Evolutionary conservation across 2,888 invertebrate genomes (phyloP), one percentile per base, ranked within the genome.

Genomic region (Sphaeridia pumilis): DNA sequence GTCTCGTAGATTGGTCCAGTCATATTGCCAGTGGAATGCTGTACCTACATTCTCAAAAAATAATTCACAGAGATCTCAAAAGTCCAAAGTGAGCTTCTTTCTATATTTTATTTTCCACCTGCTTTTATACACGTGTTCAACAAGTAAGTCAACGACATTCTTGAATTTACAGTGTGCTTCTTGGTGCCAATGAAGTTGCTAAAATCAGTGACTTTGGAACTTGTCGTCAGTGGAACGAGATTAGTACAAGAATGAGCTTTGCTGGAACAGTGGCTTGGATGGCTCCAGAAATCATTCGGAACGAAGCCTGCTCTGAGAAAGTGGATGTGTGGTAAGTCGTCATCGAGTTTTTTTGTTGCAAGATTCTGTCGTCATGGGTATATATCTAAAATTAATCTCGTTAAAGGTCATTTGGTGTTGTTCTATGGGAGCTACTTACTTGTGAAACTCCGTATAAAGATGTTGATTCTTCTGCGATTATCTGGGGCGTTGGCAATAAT

Each of bases 141-240:
- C 41, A 7, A 20, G 31, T 12, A 35, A 17, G n/a, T 4, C 10
- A 38, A 14, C 22, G 10, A 48, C 17, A 48, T 36, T 48, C 73
- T 64, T 66, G 21, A 55, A 42, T 28, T 49, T 73, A 28, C 68
- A 90, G 89, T 71, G 84, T 93, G 51, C 76, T 93, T 41, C 85
- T 93, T 66, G 83, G 87, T 5, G 80, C 82, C 61, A 79, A 82
- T 62, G 78, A 85, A 67, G 73, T 80, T 38, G 84, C 94, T 5
- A 98, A 98, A 74, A 97, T 98, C 55, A 93, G 92, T 66, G 98
- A 98, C 72, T 98, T 98, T 71, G 98, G 97, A 21, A 95, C 94
- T 1, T 86, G 89, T 66, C 80, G 90, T 53, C 88, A 90, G 67
- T 92, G 89, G 87, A 88, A 90, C 71, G 87, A 93, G 69, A 87